These are phyloP conservation scores for Campaea margaritaria DNA, from an alignment of 2,888 invertebrate genomes.

Conservation along the genomic window DNA sequence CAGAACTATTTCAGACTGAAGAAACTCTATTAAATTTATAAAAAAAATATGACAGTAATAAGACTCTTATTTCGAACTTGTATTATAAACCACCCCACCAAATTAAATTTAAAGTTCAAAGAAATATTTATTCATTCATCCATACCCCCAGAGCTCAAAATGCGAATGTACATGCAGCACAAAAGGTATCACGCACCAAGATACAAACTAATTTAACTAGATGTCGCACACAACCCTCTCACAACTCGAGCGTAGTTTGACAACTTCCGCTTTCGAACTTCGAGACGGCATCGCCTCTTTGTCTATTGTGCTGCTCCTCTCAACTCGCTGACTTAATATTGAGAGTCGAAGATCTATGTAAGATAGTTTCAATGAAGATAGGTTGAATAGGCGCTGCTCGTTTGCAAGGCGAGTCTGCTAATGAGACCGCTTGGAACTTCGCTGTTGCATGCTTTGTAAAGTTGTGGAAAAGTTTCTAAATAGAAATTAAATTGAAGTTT, in stretches of 20 bases:
- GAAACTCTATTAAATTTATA: no score
- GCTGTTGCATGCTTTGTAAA: conserved; percentile 16
- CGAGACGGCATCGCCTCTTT: conserved; percentile 20
- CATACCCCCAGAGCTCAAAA: not conserved
- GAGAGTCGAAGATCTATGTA: conserved; percentile 15
- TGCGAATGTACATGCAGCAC: not conserved
- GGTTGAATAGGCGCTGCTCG: conserved; percentile 28
- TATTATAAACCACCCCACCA: no score
- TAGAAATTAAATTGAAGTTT: conserved; percentile 1
- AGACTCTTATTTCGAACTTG: no score
- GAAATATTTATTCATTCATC: no score
- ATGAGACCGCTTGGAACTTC: conserved; percentile 24
- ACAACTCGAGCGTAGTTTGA: conserved; percentile 26
- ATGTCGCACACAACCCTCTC: conserved; percentile 30
- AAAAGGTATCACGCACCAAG: conserved; percentile 20
- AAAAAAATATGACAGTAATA: no score
- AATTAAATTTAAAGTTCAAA: no score
- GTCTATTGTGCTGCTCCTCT: conserved; percentile 28
- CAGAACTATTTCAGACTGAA: no score
- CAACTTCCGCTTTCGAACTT: conserved; percentile 31
- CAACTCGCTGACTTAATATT: conserved; percentile 23
- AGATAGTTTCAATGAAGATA: conserved; percentile 29
- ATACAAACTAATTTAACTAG: conserved; percentile 39
- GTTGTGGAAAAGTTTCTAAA: conserved; percentile 14
- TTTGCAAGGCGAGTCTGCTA: conserved; percentile 24